These are phyloP conservation scores for Tinea trinotella DNA, from an alignment of 2,888 invertebrate genomes.

Conservation along the genomic window DNA sequence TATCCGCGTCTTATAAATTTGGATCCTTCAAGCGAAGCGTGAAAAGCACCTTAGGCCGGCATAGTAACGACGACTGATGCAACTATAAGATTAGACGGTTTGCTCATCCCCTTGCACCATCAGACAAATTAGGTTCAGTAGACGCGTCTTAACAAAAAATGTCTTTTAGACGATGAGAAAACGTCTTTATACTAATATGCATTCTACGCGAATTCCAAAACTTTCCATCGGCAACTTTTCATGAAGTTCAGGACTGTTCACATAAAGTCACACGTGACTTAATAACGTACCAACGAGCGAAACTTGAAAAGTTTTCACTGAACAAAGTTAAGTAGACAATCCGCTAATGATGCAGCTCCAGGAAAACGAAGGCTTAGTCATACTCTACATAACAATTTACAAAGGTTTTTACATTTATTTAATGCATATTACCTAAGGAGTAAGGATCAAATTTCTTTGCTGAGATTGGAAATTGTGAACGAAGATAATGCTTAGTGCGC, in stretches of 20 bases:
- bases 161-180: no score
- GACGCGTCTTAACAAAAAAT: no score
- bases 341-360: slow-evolving; percentile 31
- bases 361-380: neutral
- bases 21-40: no score
- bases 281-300: slow-evolving; percentile 26
- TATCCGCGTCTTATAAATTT: no score
- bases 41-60: no score
- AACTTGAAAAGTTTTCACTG: slow-evolving; percentile 10
- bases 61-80: no score
- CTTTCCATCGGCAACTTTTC: slow-evolving; percentile 1
- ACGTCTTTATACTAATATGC: slow-evolving; percentile 11
- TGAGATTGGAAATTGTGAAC: neutral
- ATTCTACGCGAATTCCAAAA: neutral
- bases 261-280: slow-evolving; percentile 30
- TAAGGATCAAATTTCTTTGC: neutral
- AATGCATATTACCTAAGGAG: neutral
- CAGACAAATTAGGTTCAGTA: no score
- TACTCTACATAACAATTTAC: neutral
- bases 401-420: neutral
- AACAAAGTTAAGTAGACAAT: slow-evolving; percentile 30
- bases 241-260: slow-evolving; percentile 8
- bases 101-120: no score
- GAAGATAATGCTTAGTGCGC: slow-evolving; percentile 2
- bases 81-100: no score